Percentiles rank a stretch among this genome's conserved stretches.
phyloP scores from a whole-genome alignment of 2,888 invertebrate species.

The Eilema sororculum region DNA sequence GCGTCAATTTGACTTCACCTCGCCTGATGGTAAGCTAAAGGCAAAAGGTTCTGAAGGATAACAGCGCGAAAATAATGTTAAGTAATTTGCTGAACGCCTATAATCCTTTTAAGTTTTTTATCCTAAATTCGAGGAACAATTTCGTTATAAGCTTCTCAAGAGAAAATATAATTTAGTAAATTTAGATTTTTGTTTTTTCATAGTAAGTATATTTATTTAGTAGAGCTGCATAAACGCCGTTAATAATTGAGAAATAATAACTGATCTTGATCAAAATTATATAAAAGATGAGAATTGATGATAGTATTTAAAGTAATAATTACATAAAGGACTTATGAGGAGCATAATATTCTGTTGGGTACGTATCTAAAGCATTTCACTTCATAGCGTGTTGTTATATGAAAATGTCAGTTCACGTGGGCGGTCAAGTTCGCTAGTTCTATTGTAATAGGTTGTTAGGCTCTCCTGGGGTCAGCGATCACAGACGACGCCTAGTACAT shows the following conservation, averaged over 20 bases:
- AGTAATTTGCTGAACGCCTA: too few relatives aligned
- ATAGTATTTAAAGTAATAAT: background rate
- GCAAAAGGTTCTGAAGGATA: background rate
- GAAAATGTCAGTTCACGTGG: slow-evolving; percentile 70
- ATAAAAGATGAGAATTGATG: background rate
- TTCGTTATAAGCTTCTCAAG: too few relatives aligned
- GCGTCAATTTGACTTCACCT: too few relatives aligned
- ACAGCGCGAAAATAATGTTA: too few relatives aligned
- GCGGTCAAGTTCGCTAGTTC: slow-evolving; percentile 78
- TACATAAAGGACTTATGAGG: background rate
- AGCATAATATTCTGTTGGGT: background rate
- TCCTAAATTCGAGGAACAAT: too few relatives aligned
- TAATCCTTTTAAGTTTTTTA: too few relatives aligned
- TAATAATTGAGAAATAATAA: too few relatives aligned
- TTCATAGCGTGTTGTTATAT: slow-evolving; percentile 52
- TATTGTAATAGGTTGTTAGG: slow-evolving; percentile 72
- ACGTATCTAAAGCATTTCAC: slow-evolving; percentile 43
- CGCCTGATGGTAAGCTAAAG: too few relatives aligned
- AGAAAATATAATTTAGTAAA: too few relatives aligned
- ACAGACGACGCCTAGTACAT: slow-evolving; percentile 60
- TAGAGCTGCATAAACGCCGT: too few relatives aligned
- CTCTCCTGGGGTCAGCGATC: slow-evolving; percentile 74
- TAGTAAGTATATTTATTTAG: too few relatives aligned
- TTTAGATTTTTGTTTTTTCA: too few relatives aligned
- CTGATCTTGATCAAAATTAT: background rate